phyloP scores from a whole-genome alignment of 2,797 vertebrate species.

The Macroramphosus scolopax region DNA sequence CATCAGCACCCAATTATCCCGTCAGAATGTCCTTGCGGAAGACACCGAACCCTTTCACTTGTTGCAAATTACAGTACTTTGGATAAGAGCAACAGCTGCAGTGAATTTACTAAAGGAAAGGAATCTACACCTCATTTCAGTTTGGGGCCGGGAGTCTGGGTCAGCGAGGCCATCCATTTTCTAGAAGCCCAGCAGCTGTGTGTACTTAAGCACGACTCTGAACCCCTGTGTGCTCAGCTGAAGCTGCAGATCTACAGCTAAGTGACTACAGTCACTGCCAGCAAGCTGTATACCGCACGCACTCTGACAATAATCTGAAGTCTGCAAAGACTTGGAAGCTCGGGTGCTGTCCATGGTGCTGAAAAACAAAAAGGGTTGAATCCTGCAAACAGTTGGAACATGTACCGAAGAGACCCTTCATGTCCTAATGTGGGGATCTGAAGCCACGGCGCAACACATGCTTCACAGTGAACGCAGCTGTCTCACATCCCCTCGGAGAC shows the following conservation, averaged over 20 bases:
- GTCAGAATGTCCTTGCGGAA: slow-evolving; percentile 39
- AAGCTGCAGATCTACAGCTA: slow-evolving; percentile 26
- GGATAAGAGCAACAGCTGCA: slow-evolving; percentile 49
- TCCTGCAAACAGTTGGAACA: background rate
- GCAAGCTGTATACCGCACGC: slow-evolving; percentile 19
- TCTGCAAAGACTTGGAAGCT: slow-evolving; percentile 21
- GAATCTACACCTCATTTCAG: slow-evolving; percentile 34
- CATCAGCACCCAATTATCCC: slow-evolving; percentile 42
- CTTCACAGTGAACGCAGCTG: slow-evolving; percentile 47
- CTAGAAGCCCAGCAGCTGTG: slow-evolving; percentile 43
- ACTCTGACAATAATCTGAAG: background rate
- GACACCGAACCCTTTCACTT: slow-evolving; percentile 28
- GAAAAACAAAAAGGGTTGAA: slow-evolving; percentile 30
- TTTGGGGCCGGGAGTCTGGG: slow-evolving; percentile 7
- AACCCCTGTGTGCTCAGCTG: slow-evolving; percentile 20
- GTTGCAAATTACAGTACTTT: slow-evolving; percentile 51
- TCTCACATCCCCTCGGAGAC: slow-evolving; percentile 34
- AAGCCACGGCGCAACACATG: slow-evolving; percentile 28
- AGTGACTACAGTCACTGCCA: slow-evolving; percentile 7
- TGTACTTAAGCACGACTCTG: slow-evolving; percentile 42
- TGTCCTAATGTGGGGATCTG: background rate
- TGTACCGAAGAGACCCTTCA: background rate
- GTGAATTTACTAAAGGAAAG: slow-evolving; percentile 29
- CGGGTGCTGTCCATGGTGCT: slow-evolving; percentile 67
- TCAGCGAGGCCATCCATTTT: slow-evolving; percentile 39